A percentile compares a stretch with the other conserved stretches of the same genome.
phyloP scores from a whole-genome alignment of 2,888 invertebrate species.

The Crossocerus cetratus region DNA sequence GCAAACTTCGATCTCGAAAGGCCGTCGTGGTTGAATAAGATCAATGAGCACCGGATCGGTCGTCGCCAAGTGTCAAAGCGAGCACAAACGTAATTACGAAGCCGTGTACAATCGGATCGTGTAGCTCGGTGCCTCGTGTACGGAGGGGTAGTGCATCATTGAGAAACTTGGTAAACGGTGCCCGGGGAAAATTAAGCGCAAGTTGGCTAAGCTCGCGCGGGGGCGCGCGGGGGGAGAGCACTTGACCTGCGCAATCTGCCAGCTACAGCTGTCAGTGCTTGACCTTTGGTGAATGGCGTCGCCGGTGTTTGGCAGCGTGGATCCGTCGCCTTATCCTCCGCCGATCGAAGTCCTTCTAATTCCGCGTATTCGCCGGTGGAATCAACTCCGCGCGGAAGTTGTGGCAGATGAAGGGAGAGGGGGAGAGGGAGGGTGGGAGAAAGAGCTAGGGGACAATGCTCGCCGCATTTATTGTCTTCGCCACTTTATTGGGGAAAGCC shows the following conservation, averaged over 20 bases:
- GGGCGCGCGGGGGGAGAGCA: not conserved
- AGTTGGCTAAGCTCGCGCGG: not conserved
- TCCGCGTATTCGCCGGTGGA: not conserved
- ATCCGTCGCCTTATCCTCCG: constrained; percentile 4
- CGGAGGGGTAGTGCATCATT: too few species aligned
- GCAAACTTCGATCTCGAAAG: too few species aligned
- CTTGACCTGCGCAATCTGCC: constrained; percentile 16
- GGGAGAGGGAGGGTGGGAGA: constrained; percentile 7
- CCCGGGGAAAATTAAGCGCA: not conserved
- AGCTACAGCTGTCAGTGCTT: constrained; percentile 12
- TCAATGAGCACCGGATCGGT: too few species aligned
- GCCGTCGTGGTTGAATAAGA: too few species aligned
- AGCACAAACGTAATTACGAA: too few species aligned
- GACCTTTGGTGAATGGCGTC: not conserved
- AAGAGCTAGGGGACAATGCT: not conserved
- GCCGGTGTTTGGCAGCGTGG: constrained; percentile 5
- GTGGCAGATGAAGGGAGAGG: constrained; percentile 3
- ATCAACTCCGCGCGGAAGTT: not conserved
- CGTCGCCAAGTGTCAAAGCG: too few species aligned
- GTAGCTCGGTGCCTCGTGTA: too few species aligned
- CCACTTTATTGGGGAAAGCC: constrained; percentile 60
- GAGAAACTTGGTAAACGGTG: too few species aligned
- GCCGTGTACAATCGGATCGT: too few species aligned
- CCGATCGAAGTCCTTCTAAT: constrained; percentile 14
- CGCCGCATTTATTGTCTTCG: constrained; percentile 63